phyloP scores from a whole-genome alignment of 2,888 invertebrate genomes.

The Sturmia bella region DNA sequence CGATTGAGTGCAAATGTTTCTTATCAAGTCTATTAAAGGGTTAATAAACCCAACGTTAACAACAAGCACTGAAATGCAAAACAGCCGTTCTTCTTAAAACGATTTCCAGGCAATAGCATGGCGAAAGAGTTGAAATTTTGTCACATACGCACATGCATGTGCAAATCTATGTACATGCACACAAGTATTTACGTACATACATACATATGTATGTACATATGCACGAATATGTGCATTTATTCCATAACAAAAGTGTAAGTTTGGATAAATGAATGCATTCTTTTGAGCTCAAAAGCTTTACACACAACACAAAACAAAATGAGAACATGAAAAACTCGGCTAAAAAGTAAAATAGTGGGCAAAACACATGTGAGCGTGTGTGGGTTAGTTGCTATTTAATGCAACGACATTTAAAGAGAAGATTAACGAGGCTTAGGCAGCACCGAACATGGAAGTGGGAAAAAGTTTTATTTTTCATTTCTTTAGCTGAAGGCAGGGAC shows the following conservation, averaged over 20 bases:
- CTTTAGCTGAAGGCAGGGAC: conserved; percentile 6
- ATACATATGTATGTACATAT: too few species aligned
- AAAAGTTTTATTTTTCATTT: not conserved
- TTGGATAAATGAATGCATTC: conserved; percentile 7
- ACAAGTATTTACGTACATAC: too few species aligned
- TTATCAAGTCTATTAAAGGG: conserved; percentile 23
- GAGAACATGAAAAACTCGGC: conserved; percentile 33
- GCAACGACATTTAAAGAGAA: conserved; percentile 11
- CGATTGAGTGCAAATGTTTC: not conserved
- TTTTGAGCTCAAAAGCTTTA: conserved; percentile 34
- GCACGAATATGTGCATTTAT: too few species aligned
- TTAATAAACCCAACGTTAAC: conserved; percentile 31
- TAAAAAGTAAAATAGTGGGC: not conserved
- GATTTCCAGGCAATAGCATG: conserved; percentile 5
- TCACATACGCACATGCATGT: not conserved
- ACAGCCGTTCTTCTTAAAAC: not conserved
- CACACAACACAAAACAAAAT: conserved; percentile 33
- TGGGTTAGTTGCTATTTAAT: not conserved
- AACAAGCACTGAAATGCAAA: conserved; percentile 7
- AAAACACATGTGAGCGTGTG: not conserved
- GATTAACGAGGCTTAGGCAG: conserved; percentile 3
- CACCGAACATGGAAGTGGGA: not conserved
- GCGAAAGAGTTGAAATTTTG: conserved; percentile 11
- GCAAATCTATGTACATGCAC: too few species aligned
- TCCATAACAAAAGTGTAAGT: too few species aligned